Base-by-base conservation (phyloP, 1,140 invertebrate species). In the Melipona quadrifasciata region DNA sequence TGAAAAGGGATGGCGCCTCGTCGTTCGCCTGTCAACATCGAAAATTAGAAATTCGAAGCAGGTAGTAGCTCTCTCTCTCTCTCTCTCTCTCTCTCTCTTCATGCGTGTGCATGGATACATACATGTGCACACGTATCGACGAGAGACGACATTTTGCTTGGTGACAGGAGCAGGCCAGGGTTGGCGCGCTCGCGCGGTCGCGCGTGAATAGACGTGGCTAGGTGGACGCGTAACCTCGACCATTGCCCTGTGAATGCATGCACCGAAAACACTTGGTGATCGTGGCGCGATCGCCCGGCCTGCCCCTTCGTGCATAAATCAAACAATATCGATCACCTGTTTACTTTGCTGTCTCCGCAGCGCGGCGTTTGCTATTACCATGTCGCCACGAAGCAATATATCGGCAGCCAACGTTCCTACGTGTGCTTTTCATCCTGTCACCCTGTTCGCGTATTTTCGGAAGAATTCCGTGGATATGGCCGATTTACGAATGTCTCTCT, bases 301-400 rank as follows among this genome's bases (percentile, higher is more conserved):
- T 77, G 39, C 39, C 77, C 70, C 47, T 61, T 55, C n/a, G 70
- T 71, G 68, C 75, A 89, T 89, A 89, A 89, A 89, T 89, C 87
- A 89, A 88, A 89, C 87, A 88, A 89, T 86, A 89, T 89, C 87
- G 87, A 89, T 89, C 87, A 71, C 53, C 73, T 85, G 86, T 89
- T 89, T 89, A 88, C 87, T 78, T 85, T 85, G 55, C 76, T 82
- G 82, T 79, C 77, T 74, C 67, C 39, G 47, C 71, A 65, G 47
- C 61, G 47, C 61, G 27, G n/a, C 47, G 27, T n/a, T 47, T 55
- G 71, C 83, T 74, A 85, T 89, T 89, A 81, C 78, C 72, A 27
- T 53, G 65, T 51, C 81, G 75, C 51, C 53, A 19, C 51, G 34
- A 12, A 47, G n/a, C 34, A 80, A 80, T 80, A 55, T 57, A 64